A percentile compares a stretch with the other conserved stretches of the same genome.
Evolutionary conservation across 2,113 vertebrate genomes (phyloP).

Genomic region (Pygoscelis antarcticus): DNA sequence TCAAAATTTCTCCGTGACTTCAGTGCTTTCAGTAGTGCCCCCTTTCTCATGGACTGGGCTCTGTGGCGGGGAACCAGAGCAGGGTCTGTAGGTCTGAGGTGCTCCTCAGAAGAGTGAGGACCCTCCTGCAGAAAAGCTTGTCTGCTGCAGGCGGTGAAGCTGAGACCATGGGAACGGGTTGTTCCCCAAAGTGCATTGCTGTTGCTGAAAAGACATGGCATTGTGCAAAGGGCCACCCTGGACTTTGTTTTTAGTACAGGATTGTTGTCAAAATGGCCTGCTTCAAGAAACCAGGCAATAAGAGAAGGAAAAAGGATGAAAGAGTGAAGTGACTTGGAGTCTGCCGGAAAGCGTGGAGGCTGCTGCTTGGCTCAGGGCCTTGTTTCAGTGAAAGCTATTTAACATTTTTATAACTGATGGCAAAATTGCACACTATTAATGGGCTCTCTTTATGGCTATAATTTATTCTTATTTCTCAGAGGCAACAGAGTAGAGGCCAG

Average conservation of each 20-base stretch:
- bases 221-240: neutral
- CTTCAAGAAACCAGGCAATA: neutral
- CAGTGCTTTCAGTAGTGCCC: neutral
- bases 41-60: neutral
- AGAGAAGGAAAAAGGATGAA: neutral
- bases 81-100: neutral
- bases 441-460: neutral
- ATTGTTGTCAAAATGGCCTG: neutral
- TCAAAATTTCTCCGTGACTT: neutral
- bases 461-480: slow-evolving; percentile 31
- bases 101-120: neutral
- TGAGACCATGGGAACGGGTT: accelerated
- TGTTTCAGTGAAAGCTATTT: neutral
- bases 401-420: neutral
- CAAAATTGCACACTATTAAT: neutral
- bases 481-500: neutral
- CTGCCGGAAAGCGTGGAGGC: neutral
- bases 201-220: neutral
- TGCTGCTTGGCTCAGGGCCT: neutral
- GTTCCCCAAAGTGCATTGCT: neutral
- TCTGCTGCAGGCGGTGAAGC: neutral
- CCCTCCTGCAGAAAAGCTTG: neutral
- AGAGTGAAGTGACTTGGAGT: neutral
- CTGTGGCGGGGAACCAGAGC: neutral
- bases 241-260: neutral